Evolutionary conservation across 2,888 invertebrate species (phyloP), one percentile per base, ranked within the genome.

Genomic region (Rhagophthalmus giganteus): DNA sequence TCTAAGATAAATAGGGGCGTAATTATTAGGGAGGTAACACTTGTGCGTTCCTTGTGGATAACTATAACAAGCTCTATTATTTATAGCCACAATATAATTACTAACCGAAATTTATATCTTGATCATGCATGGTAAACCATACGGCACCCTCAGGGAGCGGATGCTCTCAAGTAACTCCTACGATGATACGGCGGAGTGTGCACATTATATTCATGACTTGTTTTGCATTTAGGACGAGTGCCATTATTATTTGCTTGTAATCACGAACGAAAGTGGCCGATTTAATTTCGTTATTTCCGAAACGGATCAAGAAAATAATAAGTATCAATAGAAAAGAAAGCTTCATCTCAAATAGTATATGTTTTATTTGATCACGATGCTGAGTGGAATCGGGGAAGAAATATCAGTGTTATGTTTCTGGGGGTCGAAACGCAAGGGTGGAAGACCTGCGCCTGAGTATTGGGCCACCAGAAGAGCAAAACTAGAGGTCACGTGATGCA

Each of bases 401-500:
- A 54, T 49, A 54, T 54, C 39, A 49, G 48, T 53, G 53, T 44
- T 44, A 35, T 46, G 46, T 47, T 44, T 45, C 27, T 24, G 24
- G 34, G 48, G 35, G 44, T 5, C 12, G 44, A 25, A 40, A 45
- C 40, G 41, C 25, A 20, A 37, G 46, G 54, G 54, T 45, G 39
- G 42, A 28, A 45, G 56, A 37, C 33, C 34, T 60, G 61, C 61
- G 61, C 61, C 55, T 55, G 56, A 56, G 53, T 54, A 35, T 20
- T 48, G 61, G 63, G 58, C 58, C 59, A 57, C 59, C 61, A 65
- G 63, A 61, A 61, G 58, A 60, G 55, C 60, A 53, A 47, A 48
- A 50, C 47, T 53, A 50, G 54, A 48, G 64, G 67, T 73, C 74
- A 74, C 74, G 73, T 74, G 74, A 75, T 64, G 69, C 68, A 70